Evolutionary conservation across 2,888 invertebrate species (phyloP).

Genomic region (Crepidodera aurea): DNA sequence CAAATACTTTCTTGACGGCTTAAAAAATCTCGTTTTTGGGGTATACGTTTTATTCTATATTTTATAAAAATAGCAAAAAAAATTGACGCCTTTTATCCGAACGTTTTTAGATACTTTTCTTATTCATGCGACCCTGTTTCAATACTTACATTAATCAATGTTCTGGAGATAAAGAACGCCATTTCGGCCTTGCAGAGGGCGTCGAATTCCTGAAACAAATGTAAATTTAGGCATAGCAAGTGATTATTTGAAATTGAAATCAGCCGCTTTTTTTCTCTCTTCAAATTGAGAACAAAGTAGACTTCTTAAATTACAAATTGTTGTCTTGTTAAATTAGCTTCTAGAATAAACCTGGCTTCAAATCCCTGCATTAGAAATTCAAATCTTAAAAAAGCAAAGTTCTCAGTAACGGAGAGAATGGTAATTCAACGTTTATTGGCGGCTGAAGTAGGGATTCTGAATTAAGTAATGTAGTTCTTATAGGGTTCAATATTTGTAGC

Average conservation of each 20-base stretch:
- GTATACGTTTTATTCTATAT: too few species aligned
- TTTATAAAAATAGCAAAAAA: too few species aligned
- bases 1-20: too few species aligned
- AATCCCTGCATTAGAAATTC: background rate
- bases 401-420: background rate
- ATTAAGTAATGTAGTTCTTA: too few species aligned
- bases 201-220: constrained; percentile 76
- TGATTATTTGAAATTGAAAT: constrained; percentile 21
- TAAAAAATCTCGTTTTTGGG: too few species aligned
- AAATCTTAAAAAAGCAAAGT: background rate
- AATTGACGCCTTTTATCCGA: too few species aligned
- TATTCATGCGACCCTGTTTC: too few species aligned
- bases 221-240: constrained; percentile 25
- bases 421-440: too few species aligned
- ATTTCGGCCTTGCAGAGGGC: constrained; percentile 80
- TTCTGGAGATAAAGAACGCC: constrained; percentile 76
- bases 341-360: background rate
- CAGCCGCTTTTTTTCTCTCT: background rate
- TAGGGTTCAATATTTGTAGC: too few species aligned
- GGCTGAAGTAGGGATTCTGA: too few species aligned
- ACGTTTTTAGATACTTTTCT: too few species aligned
- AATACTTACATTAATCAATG: constrained; percentile 74
- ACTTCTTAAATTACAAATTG: constrained; percentile 17
- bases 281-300: background rate
- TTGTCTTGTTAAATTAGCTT: constrained; percentile 7